phyloP scores from a whole-genome alignment of 2,113 vertebrate genomes.

The Psophia crepitans region DNA sequence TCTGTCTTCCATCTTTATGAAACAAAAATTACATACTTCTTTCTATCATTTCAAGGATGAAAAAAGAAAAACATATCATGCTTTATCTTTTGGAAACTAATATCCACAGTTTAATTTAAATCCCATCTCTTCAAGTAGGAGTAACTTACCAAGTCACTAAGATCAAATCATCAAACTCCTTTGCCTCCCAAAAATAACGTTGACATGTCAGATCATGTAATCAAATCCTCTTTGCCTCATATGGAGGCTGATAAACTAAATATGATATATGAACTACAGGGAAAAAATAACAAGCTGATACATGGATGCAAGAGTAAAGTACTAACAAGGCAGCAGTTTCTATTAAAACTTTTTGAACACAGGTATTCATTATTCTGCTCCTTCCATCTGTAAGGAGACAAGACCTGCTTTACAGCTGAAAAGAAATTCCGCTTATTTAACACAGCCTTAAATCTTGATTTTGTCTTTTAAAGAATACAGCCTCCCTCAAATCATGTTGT shows the following conservation, averaged over 20 bases:
- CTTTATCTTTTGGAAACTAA: slow-evolving; percentile 59
- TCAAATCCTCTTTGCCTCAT: neutral
- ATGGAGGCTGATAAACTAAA: neutral
- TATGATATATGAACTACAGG: neutral
- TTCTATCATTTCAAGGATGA: slow-evolving; percentile 45
- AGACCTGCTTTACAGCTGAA: neutral
- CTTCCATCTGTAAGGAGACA: neutral
- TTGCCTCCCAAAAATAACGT: neutral
- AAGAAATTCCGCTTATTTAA: neutral
- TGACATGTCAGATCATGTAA: neutral
- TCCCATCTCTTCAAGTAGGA: slow-evolving; percentile 17
- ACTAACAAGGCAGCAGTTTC: neutral
- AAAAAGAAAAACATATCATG: slow-evolving; percentile 36
- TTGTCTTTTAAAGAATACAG: neutral
- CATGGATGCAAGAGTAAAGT: neutral
- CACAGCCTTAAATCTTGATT: neutral
- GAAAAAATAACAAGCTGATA: neutral
- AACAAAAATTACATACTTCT: slow-evolving; percentile 48
- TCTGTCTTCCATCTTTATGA: slow-evolving; percentile 40
- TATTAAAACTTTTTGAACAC: neutral
- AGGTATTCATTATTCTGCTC: neutral
- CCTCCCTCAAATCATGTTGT: neutral
- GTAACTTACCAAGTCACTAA: neutral
- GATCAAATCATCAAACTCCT: slow-evolving; percentile 15
- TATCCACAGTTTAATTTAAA: slow-evolving; percentile 65